Evolutionary conservation across 1,140 invertebrate species (phyloP).

Genomic region (Drosophila orena): DNA sequence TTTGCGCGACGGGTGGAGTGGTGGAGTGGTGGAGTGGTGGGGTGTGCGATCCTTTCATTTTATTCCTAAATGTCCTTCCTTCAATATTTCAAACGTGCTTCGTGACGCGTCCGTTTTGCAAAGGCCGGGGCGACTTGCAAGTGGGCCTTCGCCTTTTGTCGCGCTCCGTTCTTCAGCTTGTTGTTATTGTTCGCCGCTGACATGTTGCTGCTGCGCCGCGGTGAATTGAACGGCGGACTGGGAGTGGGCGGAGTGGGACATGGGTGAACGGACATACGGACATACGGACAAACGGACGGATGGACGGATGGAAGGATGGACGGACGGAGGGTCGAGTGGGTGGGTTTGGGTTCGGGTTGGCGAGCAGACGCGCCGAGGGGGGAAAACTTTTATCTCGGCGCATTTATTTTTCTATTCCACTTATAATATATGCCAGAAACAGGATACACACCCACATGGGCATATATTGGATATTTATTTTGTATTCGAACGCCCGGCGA

Average conservation of each 20-base stretch:
- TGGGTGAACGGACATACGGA: slow-evolving; percentile 11
- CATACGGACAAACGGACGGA: neutral
- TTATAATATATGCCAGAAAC: slow-evolving; percentile 85
- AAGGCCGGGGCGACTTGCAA: slow-evolving; percentile 67
- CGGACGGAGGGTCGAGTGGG: slow-evolving; percentile 9
- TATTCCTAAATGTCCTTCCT: slow-evolving; percentile 84
- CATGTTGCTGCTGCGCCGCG: slow-evolving; percentile 75
- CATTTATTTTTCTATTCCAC: slow-evolving; percentile 85
- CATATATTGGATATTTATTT: slow-evolving; percentile 84
- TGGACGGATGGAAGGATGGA: too few species aligned
- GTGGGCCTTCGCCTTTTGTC: slow-evolving; percentile 63
- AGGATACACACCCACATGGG: slow-evolving; percentile 83
- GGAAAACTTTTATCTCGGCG: slow-evolving; percentile 80
- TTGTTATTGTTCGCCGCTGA: slow-evolving; percentile 70
- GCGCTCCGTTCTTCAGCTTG: slow-evolving; percentile 47
- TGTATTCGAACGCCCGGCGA: slow-evolving; percentile 77
- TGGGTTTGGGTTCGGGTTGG: slow-evolving; percentile 15
- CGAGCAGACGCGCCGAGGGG: slow-evolving; percentile 18
- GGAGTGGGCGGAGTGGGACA: slow-evolving; percentile 18
- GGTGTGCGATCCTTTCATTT: slow-evolving; percentile 82
- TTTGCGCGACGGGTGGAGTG: slow-evolving; percentile 30
- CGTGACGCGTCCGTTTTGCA: slow-evolving; percentile 80
- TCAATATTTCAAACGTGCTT: slow-evolving; percentile 84
- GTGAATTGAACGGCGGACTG: slow-evolving; percentile 60
- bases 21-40: slow-evolving; percentile 61